phyloP scores from a whole-genome alignment of 1,140 invertebrate genomes.

The Drosophila ercepeae region DNA sequence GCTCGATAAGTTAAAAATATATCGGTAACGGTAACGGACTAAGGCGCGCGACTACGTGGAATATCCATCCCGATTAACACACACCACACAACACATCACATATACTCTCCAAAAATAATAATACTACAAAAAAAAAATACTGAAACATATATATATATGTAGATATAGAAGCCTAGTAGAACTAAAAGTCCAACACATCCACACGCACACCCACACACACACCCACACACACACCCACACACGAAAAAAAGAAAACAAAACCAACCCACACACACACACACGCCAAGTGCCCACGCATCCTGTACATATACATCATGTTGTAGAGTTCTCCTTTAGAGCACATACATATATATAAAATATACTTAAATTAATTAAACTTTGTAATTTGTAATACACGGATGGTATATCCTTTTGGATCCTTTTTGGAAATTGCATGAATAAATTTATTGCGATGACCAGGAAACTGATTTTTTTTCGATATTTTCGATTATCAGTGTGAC shows the following conservation, averaged over 20 bases:
- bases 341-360: not conserved
- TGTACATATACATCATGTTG: slow-evolving; percentile 39
- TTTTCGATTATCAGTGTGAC: not conserved
- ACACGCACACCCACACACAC: not conserved
- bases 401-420: not conserved
- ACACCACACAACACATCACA: not conserved
- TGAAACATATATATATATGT: not conserved
- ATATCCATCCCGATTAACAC: slow-evolving; percentile 25
- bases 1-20: slow-evolving; percentile 2
- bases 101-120: not conserved
- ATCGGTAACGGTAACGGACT: slow-evolving; percentile 18
- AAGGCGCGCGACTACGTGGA: slow-evolving; percentile 28
- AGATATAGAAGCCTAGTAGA: slow-evolving; percentile 28
- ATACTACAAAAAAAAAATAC: not conserved
- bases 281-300: slow-evolving; percentile 11
- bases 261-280: not conserved
- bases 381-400: slow-evolving; percentile 1
- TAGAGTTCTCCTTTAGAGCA: slow-evolving; percentile 27
- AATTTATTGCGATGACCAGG: not conserved
- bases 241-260: not conserved
- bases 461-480: not conserved
- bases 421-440: slow-evolving; percentile 2
- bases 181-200: slow-evolving; percentile 16
- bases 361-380: not conserved
- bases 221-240: not conserved